Conservation (phyloP, 2,797 vertebrate genomes). For the Falco columbarius region DNA sequence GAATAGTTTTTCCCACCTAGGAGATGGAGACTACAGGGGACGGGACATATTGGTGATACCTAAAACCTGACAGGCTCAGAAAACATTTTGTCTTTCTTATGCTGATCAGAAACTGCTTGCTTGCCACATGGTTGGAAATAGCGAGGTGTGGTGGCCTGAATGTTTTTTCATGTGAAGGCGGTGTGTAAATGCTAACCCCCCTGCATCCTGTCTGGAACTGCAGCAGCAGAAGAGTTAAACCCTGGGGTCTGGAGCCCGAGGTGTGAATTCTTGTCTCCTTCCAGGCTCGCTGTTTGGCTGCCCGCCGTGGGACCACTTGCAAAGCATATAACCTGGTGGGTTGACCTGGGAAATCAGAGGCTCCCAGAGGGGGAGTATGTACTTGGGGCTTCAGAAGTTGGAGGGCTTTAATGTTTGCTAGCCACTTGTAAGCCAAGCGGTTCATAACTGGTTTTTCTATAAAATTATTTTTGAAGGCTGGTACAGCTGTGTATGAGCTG, state of each 20-base stretch:
- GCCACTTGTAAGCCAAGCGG: background rate
- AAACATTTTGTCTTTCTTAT: background rate
- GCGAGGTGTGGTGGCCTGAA: background rate
- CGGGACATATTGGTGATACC: background rate
- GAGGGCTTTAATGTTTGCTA: background rate
- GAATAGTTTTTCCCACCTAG: background rate
- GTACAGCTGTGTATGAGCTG: background rate
- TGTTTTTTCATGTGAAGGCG: background rate
- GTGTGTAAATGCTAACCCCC: background rate
- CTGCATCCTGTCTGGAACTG: background rate
- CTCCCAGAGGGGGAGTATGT: background rate
- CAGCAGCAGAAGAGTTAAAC: constrained; percentile 36
- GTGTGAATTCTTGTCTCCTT: constrained; percentile 26
- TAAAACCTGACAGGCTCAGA: background rate
- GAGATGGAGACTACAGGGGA: background rate
- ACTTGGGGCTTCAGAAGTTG: background rate
- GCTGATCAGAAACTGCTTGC: background rate
- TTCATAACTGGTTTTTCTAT: background rate
- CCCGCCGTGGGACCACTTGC: background rate
- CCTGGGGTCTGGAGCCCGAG: background rate
- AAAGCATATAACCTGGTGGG: background rate
- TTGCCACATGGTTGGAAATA: background rate
- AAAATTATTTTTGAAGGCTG: background rate
- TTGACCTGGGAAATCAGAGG: background rate
- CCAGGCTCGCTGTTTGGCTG: background rate